Percentiles rank a stretch among this genome's conserved stretches.
These are phyloP conservation scores for Melanotaenia maccullochi DNA, from an alignment of 2,797 vertebrate species.

Conservation along the genomic window DNA sequence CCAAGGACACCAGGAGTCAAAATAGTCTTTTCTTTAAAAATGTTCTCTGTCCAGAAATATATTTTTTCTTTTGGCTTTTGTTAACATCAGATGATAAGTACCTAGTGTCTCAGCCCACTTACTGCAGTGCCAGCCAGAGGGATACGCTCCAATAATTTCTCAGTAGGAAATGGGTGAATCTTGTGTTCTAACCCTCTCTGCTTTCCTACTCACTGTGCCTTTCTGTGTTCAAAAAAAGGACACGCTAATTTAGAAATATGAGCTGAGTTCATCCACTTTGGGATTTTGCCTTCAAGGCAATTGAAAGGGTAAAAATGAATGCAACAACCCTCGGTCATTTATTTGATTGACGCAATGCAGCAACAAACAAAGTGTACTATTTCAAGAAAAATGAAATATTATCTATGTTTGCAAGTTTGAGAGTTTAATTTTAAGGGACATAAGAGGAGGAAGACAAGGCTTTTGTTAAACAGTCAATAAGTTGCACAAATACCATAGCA, in stretches of 20 bases:
- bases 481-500: slow-evolving; percentile 65
- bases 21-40: slow-evolving; percentile 45
- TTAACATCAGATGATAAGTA: slow-evolving; percentile 73
- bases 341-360: slow-evolving; percentile 67
- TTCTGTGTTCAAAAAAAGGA: slow-evolving; percentile 39
- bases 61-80: slow-evolving; percentile 26
- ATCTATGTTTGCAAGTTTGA: slow-evolving; percentile 69
- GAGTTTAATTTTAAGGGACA: slow-evolving; percentile 59
- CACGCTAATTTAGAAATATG: slow-evolving; percentile 61
- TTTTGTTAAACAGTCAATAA: slow-evolving; percentile 79
- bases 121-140: slow-evolving; percentile 60
- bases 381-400: slow-evolving; percentile 77
- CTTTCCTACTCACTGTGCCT: slow-evolving; percentile 54
- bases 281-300: slow-evolving; percentile 53
- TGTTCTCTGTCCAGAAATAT: slow-evolving; percentile 11
- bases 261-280: slow-evolving; percentile 55
- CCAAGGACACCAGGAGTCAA: slow-evolving; percentile 61
- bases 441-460: slow-evolving; percentile 57
- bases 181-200: slow-evolving; percentile 67
- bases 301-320: slow-evolving; percentile 62
- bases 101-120: slow-evolving; percentile 73
- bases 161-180: slow-evolving; percentile 61
- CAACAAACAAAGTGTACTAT: slow-evolving; percentile 60
- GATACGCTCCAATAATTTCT: slow-evolving; percentile 78
- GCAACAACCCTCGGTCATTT: slow-evolving; percentile 63